Conservation (phyloP, 2,888 invertebrate species). For the Anagyrus pseudococci region DNA sequence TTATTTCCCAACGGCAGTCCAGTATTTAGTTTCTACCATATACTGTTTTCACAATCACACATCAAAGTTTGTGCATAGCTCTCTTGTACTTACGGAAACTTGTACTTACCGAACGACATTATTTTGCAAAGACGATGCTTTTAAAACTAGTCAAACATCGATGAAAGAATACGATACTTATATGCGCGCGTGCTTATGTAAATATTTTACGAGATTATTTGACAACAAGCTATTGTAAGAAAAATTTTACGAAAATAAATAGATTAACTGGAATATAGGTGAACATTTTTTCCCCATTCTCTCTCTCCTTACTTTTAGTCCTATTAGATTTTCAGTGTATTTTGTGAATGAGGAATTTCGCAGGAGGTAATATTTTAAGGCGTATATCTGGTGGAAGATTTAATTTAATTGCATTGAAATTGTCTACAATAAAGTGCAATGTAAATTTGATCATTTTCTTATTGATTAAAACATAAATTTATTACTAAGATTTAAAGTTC, state of each 20-base stretch:
- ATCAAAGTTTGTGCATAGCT: conserved; percentile 27
- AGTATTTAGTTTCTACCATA: conserved; percentile 29
- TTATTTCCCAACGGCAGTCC: conserved; percentile 10
- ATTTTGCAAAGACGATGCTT: conserved; percentile 27
- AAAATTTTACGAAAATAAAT: conserved; percentile 35
- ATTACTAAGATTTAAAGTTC: conserved; percentile 31
- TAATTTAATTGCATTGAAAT: conserved; percentile 46
- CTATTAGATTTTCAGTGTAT: neutral
- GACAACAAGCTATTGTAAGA: conserved; percentile 33
- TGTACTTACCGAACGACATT: conserved; percentile 17
- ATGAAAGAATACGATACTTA: conserved; percentile 19
- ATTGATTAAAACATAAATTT: conserved; percentile 37
- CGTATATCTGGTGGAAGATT: conserved; percentile 41
- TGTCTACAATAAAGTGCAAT: conserved; percentile 40
- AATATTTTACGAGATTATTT: conserved; percentile 35
- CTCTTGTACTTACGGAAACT: conserved; percentile 19
- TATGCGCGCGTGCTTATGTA: conserved; percentile 34
- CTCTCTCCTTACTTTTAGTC: too few relatives aligned
- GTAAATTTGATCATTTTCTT: conserved; percentile 33
- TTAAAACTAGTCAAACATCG: conserved; percentile 17
- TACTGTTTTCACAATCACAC: conserved; percentile 16
- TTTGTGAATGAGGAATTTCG: conserved; percentile 12
- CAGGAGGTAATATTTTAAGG: neutral
- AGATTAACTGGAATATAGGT: conserved; percentile 20
- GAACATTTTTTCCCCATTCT: neutral